Evolutionary conservation across 2,888 invertebrate genomes (phyloP).

Genomic region (Drosophila fulvimacula): DNA sequence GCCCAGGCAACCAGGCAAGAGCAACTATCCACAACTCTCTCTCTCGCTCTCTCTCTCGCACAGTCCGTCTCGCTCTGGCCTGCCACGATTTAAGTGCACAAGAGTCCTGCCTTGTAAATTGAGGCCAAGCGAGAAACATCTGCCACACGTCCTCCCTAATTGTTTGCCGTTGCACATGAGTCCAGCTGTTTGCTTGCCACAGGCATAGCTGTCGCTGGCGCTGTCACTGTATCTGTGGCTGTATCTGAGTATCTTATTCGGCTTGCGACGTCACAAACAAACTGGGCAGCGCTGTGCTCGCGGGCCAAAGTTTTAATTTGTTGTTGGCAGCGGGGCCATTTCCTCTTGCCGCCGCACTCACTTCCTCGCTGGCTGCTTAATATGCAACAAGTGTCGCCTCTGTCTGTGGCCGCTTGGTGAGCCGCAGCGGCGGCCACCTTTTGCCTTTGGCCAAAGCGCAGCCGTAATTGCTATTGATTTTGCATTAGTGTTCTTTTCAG

Average conservation of each 20-base stretch:
- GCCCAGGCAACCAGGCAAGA: slow-evolving; percentile 50
- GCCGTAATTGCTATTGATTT: slow-evolving; percentile 75
- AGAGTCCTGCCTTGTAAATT: slow-evolving; percentile 59
- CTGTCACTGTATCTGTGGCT: slow-evolving; percentile 13
- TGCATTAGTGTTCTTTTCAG: slow-evolving; percentile 64
- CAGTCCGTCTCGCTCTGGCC: slow-evolving; percentile 7
- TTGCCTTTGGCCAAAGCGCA: slow-evolving; percentile 49
- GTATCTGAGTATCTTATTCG: slow-evolving; percentile 2
- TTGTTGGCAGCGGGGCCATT: slow-evolving; percentile 1
- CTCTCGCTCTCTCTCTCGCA: slow-evolving; percentile 17
- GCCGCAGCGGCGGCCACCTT: slow-evolving; percentile 34
- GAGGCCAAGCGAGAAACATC: slow-evolving; percentile 67
- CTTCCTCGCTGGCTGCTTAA: slow-evolving; percentile 63
- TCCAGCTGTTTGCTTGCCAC: slow-evolving; percentile 47
- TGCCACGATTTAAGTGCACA: slow-evolving; percentile 57
- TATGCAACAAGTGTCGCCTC: slow-evolving; percentile 72
- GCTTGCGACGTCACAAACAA: slow-evolving; percentile 8
- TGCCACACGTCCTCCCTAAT: slow-evolving; percentile 74
- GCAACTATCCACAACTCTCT: slow-evolving; percentile 38
- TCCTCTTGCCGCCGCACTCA: slow-evolving; percentile 14
- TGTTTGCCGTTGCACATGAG: slow-evolving; percentile 73
- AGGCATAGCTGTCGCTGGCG: slow-evolving; percentile 19
- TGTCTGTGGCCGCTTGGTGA: slow-evolving; percentile 43
- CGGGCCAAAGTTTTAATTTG: slow-evolving; percentile 57
- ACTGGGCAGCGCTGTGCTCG: slow-evolving; percentile 46